Conservation (phyloP, 2,797 vertebrate species). For the Acrossocheilus fasciatus region DNA sequence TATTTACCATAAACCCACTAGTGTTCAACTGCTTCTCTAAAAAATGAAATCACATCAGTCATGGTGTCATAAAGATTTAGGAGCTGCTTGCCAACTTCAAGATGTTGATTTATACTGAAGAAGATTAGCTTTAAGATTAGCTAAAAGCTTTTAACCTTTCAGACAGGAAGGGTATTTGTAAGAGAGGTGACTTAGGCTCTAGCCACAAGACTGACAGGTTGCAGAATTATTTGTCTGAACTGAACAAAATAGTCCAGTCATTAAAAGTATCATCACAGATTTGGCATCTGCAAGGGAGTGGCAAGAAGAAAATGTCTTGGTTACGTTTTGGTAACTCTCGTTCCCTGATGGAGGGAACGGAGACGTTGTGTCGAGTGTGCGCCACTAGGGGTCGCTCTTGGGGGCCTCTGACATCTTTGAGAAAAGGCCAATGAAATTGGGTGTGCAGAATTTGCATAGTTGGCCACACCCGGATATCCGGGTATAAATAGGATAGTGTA, state of each 20-base stretch:
- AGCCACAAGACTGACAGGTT: constrained; percentile 14
- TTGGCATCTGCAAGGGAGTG: neutral
- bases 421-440: too few species aligned
- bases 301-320: neutral
- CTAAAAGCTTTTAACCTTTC: neutral
- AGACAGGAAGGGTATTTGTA: constrained; percentile 14
- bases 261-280: neutral
- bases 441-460: too few species aligned
- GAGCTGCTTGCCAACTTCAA: constrained; percentile 15
- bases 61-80: constrained; percentile 10
- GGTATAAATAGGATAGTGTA: too few species aligned
- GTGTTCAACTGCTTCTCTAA: neutral
- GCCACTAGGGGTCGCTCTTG: too few species aligned
- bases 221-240: neutral
- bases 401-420: too few species aligned
- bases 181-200: neutral
- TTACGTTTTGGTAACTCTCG: too few species aligned
- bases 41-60: constrained; percentile 7
- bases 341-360: too few species aligned
- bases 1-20: neutral
- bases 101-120: constrained; percentile 9
- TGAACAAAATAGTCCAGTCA: neutral
- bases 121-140: constrained; percentile 17
- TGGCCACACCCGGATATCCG: too few species aligned
- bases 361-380: too few species aligned